Evolutionary conservation across 1,140 invertebrate species (phyloP).

Genomic region (Geopemphigus sp.): DNA sequence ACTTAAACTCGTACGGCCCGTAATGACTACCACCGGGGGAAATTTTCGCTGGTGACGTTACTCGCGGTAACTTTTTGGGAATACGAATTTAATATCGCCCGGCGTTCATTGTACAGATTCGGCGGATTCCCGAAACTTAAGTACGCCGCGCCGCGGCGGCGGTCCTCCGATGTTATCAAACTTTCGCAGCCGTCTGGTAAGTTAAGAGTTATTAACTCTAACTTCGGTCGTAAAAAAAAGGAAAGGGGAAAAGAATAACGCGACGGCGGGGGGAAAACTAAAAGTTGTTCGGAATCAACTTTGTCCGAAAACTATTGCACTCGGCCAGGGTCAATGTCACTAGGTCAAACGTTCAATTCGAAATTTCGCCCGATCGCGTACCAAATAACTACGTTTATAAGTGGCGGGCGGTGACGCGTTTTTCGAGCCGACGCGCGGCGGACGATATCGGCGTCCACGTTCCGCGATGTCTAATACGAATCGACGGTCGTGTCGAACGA

Average conservation of each 20-base stretch:
- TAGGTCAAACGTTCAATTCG: conserved; percentile 44
- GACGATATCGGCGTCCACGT: no score
- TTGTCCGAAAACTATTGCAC: conserved; percentile 38
- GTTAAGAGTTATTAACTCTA: conserved; percentile 49
- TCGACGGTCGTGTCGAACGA: no score
- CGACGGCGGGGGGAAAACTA: conserved; percentile 39
- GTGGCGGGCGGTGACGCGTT: no score
- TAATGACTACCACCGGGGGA: not conserved
- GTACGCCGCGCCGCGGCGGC: not conserved
- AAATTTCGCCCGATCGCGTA: no score
- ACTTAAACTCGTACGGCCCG: not conserved
- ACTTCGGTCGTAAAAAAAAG: conserved; percentile 40
- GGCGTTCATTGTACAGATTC: conserved; percentile 36
- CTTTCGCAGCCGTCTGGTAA: conserved; percentile 45
- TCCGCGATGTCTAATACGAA: no score
- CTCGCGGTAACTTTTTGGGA: conserved; percentile 21
- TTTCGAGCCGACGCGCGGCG: no score
- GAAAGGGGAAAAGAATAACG: conserved; percentile 27
- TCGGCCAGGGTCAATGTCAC: conserved; percentile 44
- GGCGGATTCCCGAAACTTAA: conserved; percentile 35
- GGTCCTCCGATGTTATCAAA: conserved; percentile 31
- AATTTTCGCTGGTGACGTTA: conserved; percentile 7
- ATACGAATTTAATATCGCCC: conserved; percentile 35
- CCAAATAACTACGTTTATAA: no score
- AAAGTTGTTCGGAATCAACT: conserved; percentile 49